Evolutionary conservation across 2,797 vertebrate species (phyloP).

Genomic region (Cynopterus sphinx): DNA sequence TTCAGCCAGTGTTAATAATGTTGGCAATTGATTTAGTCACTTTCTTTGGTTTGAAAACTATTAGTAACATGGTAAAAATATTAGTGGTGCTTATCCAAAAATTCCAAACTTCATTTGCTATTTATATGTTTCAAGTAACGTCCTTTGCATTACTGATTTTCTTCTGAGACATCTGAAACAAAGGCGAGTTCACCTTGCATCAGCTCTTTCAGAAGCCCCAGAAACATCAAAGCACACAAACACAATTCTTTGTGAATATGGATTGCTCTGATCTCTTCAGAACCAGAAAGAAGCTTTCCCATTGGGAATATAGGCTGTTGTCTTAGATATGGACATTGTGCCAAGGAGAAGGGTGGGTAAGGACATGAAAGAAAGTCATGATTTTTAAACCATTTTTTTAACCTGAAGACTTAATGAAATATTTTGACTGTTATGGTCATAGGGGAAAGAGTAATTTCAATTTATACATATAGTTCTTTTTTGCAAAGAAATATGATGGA

Average conservation of each 20-base stretch:
- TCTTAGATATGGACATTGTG: not conserved
- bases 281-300: not conserved
- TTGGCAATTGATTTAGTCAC: constrained; percentile 1
- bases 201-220: too few species aligned
- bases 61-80: not conserved
- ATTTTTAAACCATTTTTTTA: not conserved
- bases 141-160: too few species aligned
- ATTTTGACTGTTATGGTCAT: not conserved
- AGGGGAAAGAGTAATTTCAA: not conserved
- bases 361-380: not conserved
- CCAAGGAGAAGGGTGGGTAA: not conserved
- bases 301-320: not conserved
- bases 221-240: too few species aligned
- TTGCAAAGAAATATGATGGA: not conserved
- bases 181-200: too few species aligned
- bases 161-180: too few species aligned
- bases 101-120: not conserved
- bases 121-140: not conserved
- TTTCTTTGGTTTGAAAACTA: not conserved
- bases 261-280: too few species aligned
- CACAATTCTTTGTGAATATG: too few species aligned
- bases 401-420: not conserved
- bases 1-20: not conserved
- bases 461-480: not conserved
- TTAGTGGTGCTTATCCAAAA: not conserved